phyloP scores from a whole-genome alignment of 2,113 vertebrate species.

The Microcebus lehilahytsara region DNA sequence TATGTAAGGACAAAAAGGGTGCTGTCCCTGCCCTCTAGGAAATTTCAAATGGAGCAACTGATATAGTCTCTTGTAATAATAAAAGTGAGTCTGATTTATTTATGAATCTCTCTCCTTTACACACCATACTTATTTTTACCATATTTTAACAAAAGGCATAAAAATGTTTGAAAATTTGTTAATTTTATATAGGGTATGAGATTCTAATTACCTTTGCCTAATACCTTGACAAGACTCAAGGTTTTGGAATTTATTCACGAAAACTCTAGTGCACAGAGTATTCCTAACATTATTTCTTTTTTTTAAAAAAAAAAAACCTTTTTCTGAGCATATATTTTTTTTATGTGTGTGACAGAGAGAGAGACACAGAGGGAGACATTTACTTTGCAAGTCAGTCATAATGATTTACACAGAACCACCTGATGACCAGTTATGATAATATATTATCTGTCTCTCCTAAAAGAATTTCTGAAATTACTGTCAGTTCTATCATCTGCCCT shows the following conservation, averaged over 20 bases:
- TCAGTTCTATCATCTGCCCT: background rate
- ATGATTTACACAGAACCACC: background rate
- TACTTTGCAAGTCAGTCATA: background rate
- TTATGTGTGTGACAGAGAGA: background rate
- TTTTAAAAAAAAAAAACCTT: background rate
- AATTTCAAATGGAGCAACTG: background rate
- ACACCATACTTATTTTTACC: background rate
- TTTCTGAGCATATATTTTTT: background rate
- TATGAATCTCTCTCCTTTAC: background rate
- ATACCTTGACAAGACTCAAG: background rate
- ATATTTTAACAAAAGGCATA: background rate
- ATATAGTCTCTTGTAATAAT: background rate
- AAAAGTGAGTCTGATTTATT: background rate
- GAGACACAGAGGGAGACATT: background rate
- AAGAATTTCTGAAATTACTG: background rate
- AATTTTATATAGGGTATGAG: background rate
- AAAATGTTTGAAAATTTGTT: conserved; percentile 7
- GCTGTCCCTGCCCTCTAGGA: background rate
- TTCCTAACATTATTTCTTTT: background rate
- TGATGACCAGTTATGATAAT: background rate
- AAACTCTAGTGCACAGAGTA: background rate
- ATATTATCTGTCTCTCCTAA: background rate
- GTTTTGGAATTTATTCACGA: conserved; percentile 9
- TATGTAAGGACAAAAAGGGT: background rate
- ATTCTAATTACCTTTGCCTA: conserved; percentile 18